These are phyloP conservation scores for Anthophora plumipes DNA, from an alignment of 2,888 invertebrate genomes.

Conservation along the genomic window DNA sequence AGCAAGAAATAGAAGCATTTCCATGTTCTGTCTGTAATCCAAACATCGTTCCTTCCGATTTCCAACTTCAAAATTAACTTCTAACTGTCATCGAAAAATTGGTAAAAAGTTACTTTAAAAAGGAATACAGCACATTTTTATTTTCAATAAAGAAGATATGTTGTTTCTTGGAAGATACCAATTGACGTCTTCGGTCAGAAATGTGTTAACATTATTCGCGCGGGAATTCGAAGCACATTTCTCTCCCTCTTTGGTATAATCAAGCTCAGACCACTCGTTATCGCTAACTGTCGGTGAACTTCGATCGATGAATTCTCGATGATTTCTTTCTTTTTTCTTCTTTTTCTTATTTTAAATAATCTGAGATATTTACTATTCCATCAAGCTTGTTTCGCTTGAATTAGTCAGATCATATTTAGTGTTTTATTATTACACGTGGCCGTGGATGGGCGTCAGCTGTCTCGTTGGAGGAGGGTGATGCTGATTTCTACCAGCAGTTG, in stretches of 20 bases:
- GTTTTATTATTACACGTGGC: conserved; percentile 6
- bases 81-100: too few species aligned
- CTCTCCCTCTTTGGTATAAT: not conserved
- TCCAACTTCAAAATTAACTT: too few species aligned
- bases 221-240: not conserved
- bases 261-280: not conserved
- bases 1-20: too few species aligned
- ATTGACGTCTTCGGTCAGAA: too few species aligned
- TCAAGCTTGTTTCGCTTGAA: not conserved
- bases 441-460: not conserved
- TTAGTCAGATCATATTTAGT: not conserved
- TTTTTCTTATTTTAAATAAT: not conserved
- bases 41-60: too few species aligned
- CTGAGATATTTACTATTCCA: not conserved
- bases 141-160: too few species aligned
- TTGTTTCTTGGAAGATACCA: too few species aligned
- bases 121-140: too few species aligned
- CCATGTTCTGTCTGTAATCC: too few species aligned
- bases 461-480: not conserved
- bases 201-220: too few species aligned
- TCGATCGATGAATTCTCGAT: not conserved
- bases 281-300: not conserved
- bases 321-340: not conserved
- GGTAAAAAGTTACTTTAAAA: too few species aligned
- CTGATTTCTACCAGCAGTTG: conserved; percentile 5